These are phyloP conservation scores for Parapristionchus giblindavisi DNA, from an alignment of 2,888 invertebrate species.

Conservation along the genomic window DNA sequence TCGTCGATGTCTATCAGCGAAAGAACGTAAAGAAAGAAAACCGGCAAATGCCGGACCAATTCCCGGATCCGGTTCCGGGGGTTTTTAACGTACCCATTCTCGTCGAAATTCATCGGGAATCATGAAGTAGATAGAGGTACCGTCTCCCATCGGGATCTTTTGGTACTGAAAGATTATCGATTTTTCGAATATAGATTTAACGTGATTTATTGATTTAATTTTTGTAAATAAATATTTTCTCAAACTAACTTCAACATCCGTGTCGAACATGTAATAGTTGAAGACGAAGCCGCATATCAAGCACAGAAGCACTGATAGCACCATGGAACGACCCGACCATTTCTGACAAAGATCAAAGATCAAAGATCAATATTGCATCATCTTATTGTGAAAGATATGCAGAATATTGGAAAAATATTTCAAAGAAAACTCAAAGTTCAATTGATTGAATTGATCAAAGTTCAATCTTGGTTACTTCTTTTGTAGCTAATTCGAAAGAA, in stretches of 20 bases:
- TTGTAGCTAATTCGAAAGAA: too few relatives aligned
- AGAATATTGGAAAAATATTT: too few relatives aligned
- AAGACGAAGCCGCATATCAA: background rate
- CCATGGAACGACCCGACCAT: slow-evolving; percentile 12
- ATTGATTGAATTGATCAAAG: too few relatives aligned
- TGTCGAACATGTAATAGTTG: slow-evolving; percentile 36
- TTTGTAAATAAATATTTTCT: background rate
- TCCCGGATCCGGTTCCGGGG: too few relatives aligned
- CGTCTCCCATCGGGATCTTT: slow-evolving; percentile 21
- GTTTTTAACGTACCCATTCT: slow-evolving; percentile 5
- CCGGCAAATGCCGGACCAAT: too few relatives aligned
- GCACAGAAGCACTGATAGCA: background rate
- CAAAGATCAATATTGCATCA: too few relatives aligned
- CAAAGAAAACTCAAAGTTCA: too few relatives aligned
- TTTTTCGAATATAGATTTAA: background rate
- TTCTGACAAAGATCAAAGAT: background rate
- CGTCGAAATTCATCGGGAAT: slow-evolving; percentile 1
- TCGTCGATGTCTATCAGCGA: background rate
- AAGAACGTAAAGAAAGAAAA: background rate
- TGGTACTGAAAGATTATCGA: slow-evolving; percentile 23
- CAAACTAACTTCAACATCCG: slow-evolving; percentile 3
- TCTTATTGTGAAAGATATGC: too few relatives aligned
- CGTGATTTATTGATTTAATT: background rate
- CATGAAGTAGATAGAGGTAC: slow-evolving; percentile 29
- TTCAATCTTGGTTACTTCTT: too few relatives aligned